A percentile compares a stretch with the other conserved stretches of the same genome.
phyloP scores from a whole-genome alignment of 92 coral and sea anemone genomes.

The Palythoa grandiflora region DNA sequence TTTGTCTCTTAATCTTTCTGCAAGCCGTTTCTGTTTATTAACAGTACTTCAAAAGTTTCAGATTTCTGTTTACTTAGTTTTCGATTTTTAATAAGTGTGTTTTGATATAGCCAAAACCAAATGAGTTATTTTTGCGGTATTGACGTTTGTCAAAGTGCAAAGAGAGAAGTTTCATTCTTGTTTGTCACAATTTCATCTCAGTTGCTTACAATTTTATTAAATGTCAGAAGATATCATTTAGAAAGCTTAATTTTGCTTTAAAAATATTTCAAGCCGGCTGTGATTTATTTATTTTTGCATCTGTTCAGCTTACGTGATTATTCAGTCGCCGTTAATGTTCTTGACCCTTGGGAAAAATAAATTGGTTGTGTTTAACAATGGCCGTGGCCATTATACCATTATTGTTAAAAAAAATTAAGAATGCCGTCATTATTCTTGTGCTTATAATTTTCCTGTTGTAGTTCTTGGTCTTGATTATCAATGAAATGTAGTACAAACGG shows the following conservation, averaged over 20 bases:
- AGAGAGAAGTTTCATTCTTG: not conserved
- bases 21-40: slow-evolving; percentile 7
- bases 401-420: too few species aligned
- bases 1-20: not conserved
- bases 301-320: not conserved
- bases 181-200: not conserved
- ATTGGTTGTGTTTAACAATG: not conserved
- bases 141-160: slow-evolving; percentile 29
- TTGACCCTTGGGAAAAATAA: not conserved
- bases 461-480: not conserved
- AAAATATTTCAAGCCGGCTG: slow-evolving; percentile 33
- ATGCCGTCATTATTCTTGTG: not conserved
- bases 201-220: not conserved
- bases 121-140: slow-evolving; percentile 1
- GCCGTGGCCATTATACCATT: not conserved
- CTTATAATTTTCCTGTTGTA: not conserved
- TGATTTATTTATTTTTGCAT: slow-evolving; percentile 12
- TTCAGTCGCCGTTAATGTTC: not conserved
- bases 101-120: slow-evolving; percentile 22
- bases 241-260: not conserved
- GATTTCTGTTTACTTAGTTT: slow-evolving; percentile 34
- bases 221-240: not conserved
- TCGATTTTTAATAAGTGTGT: not conserved
- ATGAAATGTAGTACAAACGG: too few species aligned
- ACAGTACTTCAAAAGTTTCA: slow-evolving; percentile 27